Base-by-base conservation (phyloP, 1,140 invertebrate genomes). In the Palaemon carinicauda region DNA sequence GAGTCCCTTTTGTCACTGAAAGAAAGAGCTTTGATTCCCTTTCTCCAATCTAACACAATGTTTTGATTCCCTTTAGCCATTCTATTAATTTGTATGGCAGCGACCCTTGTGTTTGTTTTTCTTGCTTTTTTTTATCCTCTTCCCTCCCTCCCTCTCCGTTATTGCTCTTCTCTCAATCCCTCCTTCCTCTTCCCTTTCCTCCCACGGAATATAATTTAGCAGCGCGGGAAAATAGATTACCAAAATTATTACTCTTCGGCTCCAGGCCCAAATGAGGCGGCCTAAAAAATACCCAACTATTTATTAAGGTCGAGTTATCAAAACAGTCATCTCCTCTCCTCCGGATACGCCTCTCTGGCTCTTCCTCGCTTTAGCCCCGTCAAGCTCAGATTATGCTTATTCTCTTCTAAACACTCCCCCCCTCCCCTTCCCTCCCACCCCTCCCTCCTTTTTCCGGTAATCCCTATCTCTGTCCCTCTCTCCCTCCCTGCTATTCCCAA, bases 281-380 rank as follows among this genome's bases (percentile, higher is more conserved):
- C 54, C 79, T 80, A 50, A 80, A 75, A 75, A 80, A 80, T 80
- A 29, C 27, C 52, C 52, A 29, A 56, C 33, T 80, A 80, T 80
- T 80, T 80, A 80, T 80, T 80, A 80, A 31, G 53, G 78, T n/a
- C 53, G 21, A 80, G 78, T 80, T 80, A 80, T 80, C 78, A 80
- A 80, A 80, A 80, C 79, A 80, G 27, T 27, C 53, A 54, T 27
- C 31, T 54, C 33, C n/a, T 65, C 21, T 21, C 21, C n/a, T n/a
- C 60, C 65, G 65, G 65, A 69, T 69, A 31, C 65, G 65, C 65
- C 24, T 24, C 65, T 27, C 65, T 27, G 21, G 65, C 65, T 69
- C 65, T 31, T 21, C 65, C 29, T 69, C 65, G 24, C 12, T 69
- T 60, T 60, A 15, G 15, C 5, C n/a, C 3, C 29, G 65, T 24